Percentiles rank a stretch among this genome's conserved stretches.
phyloP scores from a whole-genome alignment of 2,797 vertebrate genomes.

The Natrix natrix region DNA sequence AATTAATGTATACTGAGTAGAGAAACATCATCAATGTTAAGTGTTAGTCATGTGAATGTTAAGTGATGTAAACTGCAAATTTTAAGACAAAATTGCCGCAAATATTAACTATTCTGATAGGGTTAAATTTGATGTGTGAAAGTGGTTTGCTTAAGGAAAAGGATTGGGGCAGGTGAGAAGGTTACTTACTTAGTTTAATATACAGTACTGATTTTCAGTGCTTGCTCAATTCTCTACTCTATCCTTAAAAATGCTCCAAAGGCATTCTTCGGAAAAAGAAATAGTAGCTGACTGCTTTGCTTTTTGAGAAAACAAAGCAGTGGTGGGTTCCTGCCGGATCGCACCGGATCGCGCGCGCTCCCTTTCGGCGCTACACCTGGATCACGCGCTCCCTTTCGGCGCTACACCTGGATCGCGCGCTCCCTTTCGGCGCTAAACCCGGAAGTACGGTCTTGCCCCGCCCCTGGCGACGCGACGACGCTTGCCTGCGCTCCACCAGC shows the following conservation, averaged over 20 bases:
- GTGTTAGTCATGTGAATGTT: not conserved
- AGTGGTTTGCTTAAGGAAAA: not conserved
- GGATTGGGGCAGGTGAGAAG: not conserved
- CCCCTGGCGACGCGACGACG: too few relatives aligned
- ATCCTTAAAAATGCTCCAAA: not conserved
- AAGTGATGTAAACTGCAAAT: not conserved
- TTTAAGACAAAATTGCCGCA: not conserved
- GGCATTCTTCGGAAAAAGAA: not conserved
- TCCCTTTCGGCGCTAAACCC: too few relatives aligned
- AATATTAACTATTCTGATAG: not conserved
- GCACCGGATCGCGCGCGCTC: too few relatives aligned
- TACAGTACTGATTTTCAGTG: not conserved
- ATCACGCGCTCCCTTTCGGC: too few relatives aligned
- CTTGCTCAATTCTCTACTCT: not conserved
- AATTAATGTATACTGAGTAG: not conserved
- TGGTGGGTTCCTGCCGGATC: too few relatives aligned
- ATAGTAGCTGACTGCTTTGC: not conserved
- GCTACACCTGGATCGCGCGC: too few relatives aligned
- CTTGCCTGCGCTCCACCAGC: too few relatives aligned
- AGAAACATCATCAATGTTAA: not conserved
- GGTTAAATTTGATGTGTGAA: not conserved
- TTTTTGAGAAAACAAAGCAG: not conserved
- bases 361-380: too few relatives aligned
- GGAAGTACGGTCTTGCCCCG: too few relatives aligned
- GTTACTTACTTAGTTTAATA: not conserved